These are phyloP conservation scores for Oplegnathus fasciatus DNA, from an alignment of 2,113 vertebrate genomes.

Conservation along the genomic window DNA sequence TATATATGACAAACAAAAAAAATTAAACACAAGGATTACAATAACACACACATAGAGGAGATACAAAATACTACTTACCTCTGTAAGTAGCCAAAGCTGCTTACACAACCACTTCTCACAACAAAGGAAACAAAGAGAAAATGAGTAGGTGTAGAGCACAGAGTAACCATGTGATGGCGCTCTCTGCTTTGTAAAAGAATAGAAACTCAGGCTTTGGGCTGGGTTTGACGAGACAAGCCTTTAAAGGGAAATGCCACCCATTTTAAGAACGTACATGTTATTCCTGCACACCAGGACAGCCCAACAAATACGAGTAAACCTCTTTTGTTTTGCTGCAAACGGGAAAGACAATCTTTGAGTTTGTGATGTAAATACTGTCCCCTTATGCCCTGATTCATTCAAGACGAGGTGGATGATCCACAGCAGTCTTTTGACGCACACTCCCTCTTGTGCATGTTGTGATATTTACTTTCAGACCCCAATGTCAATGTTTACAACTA, in stretches of 20 bases:
- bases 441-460: not conserved
- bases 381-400: not conserved
- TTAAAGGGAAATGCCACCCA: slow-evolving; percentile 27
- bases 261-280: not conserved
- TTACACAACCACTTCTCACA: not conserved
- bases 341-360: not conserved
- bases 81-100: not conserved
- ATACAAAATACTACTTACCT: not conserved
- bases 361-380: not conserved
- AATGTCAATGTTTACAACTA: slow-evolving; percentile 5
- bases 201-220: accelerated
- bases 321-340: not conserved
- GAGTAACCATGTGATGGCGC: slow-evolving; percentile 56
- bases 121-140: slow-evolving; percentile 33
- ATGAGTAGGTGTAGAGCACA: not conserved
- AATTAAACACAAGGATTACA: not conserved
- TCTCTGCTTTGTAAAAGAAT: slow-evolving; percentile 21
- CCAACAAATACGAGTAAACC: not conserved
- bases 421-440: not conserved
- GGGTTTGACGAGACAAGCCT: not conserved
- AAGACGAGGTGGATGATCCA: not conserved
- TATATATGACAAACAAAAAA: not conserved
- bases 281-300: not conserved
- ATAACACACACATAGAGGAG: not conserved
- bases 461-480: slow-evolving; percentile 1